Percentiles rank a stretch among this genome's conserved stretches.
Evolutionary conservation across 1,140 invertebrate genomes (phyloP).

Genomic region (Rhyzopertha dominica): DNA sequence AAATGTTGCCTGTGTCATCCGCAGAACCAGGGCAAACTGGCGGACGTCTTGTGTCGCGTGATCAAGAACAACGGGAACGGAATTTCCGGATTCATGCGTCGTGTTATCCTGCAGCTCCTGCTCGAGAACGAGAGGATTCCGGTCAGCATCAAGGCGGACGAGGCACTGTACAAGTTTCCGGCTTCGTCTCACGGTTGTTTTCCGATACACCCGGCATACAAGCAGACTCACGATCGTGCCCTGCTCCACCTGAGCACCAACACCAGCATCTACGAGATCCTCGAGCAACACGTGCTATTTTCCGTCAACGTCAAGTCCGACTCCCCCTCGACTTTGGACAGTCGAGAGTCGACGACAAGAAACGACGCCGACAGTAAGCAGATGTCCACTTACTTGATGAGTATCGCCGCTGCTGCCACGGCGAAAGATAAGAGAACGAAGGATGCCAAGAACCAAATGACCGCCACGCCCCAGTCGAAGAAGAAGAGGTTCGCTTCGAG

Average conservation of each 20-base stretch:
- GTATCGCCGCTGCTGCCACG: conserved; percentile 72
- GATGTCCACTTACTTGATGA: too few species aligned
- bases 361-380: too few species aligned
- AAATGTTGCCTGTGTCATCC: conserved; percentile 79
- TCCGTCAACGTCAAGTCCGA: conserved; percentile 33
- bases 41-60: conserved; percentile 69
- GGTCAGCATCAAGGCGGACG: conserved; percentile 49
- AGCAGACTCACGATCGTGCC: conserved; percentile 53
- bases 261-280: conserved; percentile 55
- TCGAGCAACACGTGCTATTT: conserved; percentile 49
- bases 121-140: conserved; percentile 79
- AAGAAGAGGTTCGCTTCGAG: conserved; percentile 40
- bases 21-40: conserved; percentile 76
- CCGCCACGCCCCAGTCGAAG: conserved; percentile 35
- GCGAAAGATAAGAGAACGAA: conserved; percentile 79
- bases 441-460: conserved; percentile 59
- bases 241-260: conserved; percentile 68
- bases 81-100: conserved; percentile 83
- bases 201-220: conserved; percentile 40
- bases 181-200: conserved; percentile 45
- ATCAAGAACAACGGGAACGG: conserved; percentile 60
- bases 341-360: too few species aligned
- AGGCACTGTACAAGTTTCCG: conserved; percentile 40
- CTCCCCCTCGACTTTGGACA: too few species aligned
- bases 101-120: conserved; percentile 77